Base-by-base conservation (phyloP, 1,140 invertebrate species). In the Homalodisca vitripennis region DNA sequence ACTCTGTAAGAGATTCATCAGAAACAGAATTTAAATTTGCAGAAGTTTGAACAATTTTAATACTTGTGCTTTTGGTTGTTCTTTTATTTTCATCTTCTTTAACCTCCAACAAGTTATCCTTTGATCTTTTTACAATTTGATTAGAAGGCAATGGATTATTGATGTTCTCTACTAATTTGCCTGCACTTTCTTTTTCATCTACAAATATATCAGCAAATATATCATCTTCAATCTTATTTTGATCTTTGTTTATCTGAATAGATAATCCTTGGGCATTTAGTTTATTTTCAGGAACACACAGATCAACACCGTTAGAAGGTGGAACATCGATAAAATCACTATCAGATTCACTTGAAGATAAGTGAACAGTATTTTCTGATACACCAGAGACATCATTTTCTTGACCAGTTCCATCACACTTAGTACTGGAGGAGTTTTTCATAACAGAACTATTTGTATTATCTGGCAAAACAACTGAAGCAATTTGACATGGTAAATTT, bases 151-250 rank as follows among this genome's bases (percentile, higher is more conserved):
- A n/a, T n/a, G n/a, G n/a, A n/a, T n/a, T n/a, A n/a, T n/a, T n/a
- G n/a, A n/a, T n/a, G n/a, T n/a, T n/a, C n/a, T n/a, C n/a, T n/a
- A n/a, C n/a, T n/a, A n/a, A n/a, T n/a, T n/a, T n/a, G n/a, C n/a
- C n/a, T n/a, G n/a, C n/a, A n/a, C n/a, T n/a, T n/a, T 41, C 65
- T 29, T 62, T 20, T 24, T 30, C 6, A 13, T 66, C 47, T 14
- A 13, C 32, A 71, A 80, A 80, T n/a, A 80, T 69, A 74, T 80
- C 79, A 24, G 76, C 76, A 78, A 80, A 80, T 55, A 80, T 74
- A 71, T 80, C 79, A 69, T 79, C 75, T 51, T 77, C 74, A 12
- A 47, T 55, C 27, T 73, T 70, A n/a, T 73, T 66, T n/a, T n/a
- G n/a, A n/a, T n/a, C n/a, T n/a, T n/a, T n/a, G n/a, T n/a, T n/a